Evolutionary conservation across 2,888 invertebrate species (phyloP), one percentile per base, ranked within the genome.

Genomic region (Chrysolina haemoptera): DNA sequence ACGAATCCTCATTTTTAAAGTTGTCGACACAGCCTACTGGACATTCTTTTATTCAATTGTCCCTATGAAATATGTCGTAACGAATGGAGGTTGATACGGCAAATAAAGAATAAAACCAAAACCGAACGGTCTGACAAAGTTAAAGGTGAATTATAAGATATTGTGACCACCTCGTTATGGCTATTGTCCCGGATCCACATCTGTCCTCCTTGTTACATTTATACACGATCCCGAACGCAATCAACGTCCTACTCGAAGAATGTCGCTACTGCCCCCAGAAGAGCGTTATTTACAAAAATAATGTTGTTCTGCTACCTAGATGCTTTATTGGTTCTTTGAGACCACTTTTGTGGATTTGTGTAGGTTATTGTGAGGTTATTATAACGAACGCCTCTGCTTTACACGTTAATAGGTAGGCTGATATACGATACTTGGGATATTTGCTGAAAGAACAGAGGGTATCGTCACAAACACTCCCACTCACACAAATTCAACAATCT

Each of bases 111-210:
- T 70, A 73, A 75, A 78, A 78, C 76, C 72, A 76, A 66, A 71
- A 74, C 76, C 71, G 69, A 75, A 73, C 41, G 48, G 14, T 40
- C 75, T 72, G 75, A 62, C 73, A 75, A 74, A 76, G 76, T 74
- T 64, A 68, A 73, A 76, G 76, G 75, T 78, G 81, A 82, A 82
- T 82, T 82, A 80, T 82, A 79, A 78, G 80, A 82, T 81, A 81
- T 81, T 81, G 80, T 81, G 78, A 82, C 83, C 84, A 84, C 84
- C 86, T 87, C 87, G 87, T 87, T 87, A 87, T 83, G 79, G 79
- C 84, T 80, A 87, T 87, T 87, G 86, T 87, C 79, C 78, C 75
- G 77, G 75, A 63, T 71, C 79, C 81, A 84, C 85, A 85, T 84
- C 85, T 85, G 85, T 86, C 85, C 84, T 84, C 84, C 84, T 82